Conservation (phyloP, 53 echinoderm and acorn worm genomes). For the Temnopleurus reevesii region DNA sequence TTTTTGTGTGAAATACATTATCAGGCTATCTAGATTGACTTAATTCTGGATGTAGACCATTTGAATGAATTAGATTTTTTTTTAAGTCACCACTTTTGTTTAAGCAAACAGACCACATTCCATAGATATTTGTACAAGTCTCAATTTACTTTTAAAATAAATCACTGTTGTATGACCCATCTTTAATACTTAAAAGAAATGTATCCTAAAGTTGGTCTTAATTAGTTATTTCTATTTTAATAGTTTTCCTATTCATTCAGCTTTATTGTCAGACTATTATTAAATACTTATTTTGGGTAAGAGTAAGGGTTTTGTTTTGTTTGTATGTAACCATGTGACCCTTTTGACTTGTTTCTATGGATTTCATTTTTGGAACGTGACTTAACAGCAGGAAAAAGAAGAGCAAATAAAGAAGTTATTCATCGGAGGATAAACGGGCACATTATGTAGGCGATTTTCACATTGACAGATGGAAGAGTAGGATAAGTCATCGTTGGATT, state of each 20-base stretch:
- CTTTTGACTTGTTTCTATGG: neutral
- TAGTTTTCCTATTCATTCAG: no score
- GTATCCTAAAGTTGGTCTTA: no score
- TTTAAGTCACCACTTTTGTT: neutral
- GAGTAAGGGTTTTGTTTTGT: neutral
- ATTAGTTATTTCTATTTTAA: no score
- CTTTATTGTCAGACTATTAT: neutral
- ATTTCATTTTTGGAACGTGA: neutral
- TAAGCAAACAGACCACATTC: no score
- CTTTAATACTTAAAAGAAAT: no score
- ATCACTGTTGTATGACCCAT: no score
- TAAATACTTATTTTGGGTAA: neutral
- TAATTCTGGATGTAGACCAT: neutral
- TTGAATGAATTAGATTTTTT: neutral
- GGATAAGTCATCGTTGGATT: neutral
- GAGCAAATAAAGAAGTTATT: neutral
- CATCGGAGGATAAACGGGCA: neutral
- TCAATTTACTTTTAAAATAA: no score
- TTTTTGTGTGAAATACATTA: neutral
- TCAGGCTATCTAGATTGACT: neutral
- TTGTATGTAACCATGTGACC: neutral
- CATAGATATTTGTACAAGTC: no score
- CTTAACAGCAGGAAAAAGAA: neutral
- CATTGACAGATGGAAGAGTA: neutral
- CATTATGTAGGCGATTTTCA: slow-evolving; percentile 11